Evolutionary conservation across 64 coral and sea anemone genomes (phyloP), one percentile per base, ranked within the genome.

Genomic region (Anthopleura sola): DNA sequence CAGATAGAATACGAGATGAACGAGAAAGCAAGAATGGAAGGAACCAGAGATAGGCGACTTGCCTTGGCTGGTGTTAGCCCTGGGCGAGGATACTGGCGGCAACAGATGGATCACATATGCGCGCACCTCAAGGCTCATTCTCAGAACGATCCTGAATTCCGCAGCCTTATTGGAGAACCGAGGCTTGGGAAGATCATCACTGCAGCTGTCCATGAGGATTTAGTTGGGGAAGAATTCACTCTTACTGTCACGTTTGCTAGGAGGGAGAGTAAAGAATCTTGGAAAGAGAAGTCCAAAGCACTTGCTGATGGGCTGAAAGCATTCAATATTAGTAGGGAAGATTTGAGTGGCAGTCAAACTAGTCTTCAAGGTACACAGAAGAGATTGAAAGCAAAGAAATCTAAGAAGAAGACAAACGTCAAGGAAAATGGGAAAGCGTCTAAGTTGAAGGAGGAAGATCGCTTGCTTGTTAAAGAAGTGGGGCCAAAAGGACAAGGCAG

Each of bases 61-160:
- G 84, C 81, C 0, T 64, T 99, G 36, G 93, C 86, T 20, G 97
- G 87, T 3, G 93, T 99, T 18, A 99, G 97, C 53, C 97, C 97
- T n/a, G 97, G 97, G 9, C 91, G 86, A 79, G 97, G 97, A 0
- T 99, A 95, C 60, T 99, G 97, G 97, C 82, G 90, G 16, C 97
- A 99, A 77, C 97, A 99, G 40, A 99, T 99, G 97, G 97, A 99
- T 56, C 97, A 99, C 49, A 60, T 99, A 15, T 99, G 97, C 68
- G 94, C 97, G 6, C 97, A 99, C 85, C 85, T 99, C 54, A 86
- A 92, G 18, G 93, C 90, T 37, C 97, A 99, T 88, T 84, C 87
- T 15, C 97, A 99, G 37, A 99, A 99, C 64, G 95, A 99, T 55
- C 93, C 93, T 21, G 97, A 99, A 17, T 99, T 99, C 46, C 84